Evolutionary conservation across 64 coral and sea anemone species (phyloP).

Genomic region (Dendronephthya gigantea): DNA sequence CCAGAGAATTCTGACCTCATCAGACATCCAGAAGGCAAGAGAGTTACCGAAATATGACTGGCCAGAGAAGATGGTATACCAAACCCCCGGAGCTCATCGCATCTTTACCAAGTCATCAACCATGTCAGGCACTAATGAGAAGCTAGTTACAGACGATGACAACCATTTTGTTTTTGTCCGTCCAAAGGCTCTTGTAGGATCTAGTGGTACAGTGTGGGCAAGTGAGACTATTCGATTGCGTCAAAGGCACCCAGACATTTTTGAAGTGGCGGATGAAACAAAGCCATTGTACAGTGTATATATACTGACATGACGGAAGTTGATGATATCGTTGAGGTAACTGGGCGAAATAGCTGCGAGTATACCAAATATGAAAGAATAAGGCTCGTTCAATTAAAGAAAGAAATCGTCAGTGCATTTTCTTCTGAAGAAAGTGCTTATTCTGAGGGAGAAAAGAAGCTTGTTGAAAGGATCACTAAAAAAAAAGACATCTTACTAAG

Average conservation of each 20-base stretch:
- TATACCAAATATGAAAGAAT: too few species aligned
- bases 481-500: neutral
- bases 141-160: neutral
- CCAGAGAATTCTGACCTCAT: neutral
- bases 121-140: neutral
- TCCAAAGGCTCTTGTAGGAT: neutral
- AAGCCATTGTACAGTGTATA: neutral
- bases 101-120: neutral
- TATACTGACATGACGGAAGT: neutral
- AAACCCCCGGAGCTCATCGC: neutral
- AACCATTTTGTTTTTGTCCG: neutral
- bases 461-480: neutral
- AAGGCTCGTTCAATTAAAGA: too few species aligned
- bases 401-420: neutral
- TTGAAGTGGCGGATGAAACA: neutral
- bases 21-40: conserved; percentile 14
- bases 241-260: neutral
- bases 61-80: neutral
- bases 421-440: too few species aligned
- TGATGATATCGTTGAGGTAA: neutral
- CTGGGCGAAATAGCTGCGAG: neutral
- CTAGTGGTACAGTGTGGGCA: neutral
- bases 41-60: neutral
- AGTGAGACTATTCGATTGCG: neutral
- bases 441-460: too few species aligned